Evolutionary conservation across 1,140 invertebrate species (phyloP).

Genomic region (Panonychus citri): DNA sequence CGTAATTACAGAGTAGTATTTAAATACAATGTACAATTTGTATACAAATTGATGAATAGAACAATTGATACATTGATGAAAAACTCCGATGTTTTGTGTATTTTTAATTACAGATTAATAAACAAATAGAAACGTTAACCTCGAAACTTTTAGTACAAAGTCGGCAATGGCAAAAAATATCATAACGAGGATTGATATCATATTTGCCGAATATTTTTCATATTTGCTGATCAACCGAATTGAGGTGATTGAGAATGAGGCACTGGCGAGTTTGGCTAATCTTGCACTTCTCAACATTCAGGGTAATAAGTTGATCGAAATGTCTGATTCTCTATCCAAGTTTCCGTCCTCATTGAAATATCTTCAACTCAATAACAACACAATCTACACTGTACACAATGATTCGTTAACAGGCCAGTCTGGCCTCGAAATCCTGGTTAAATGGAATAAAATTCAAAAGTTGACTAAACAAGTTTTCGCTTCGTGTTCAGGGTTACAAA

Average conservation of each 20-base stretch:
- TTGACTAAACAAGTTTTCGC: constrained; percentile 44
- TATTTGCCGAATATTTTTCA: constrained; percentile 44
- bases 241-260: constrained; percentile 49
- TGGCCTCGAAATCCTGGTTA: constrained; percentile 57
- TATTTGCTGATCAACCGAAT: constrained; percentile 67
- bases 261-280: constrained; percentile 49
- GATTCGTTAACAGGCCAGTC: constrained; percentile 49
- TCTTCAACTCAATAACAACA: constrained; percentile 61
- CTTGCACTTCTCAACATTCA: constrained; percentile 72
- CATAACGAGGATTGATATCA: too few species aligned
- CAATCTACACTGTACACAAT: constrained; percentile 45
- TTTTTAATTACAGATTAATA: constrained; percentile 41
- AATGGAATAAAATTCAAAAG: constrained; percentile 52
- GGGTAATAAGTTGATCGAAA: constrained; percentile 43
- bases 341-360: constrained; percentile 45
- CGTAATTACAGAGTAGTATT: too few species aligned
- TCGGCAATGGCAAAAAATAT: constrained; percentile 51
- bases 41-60: too few species aligned
- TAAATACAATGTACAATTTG: too few species aligned
- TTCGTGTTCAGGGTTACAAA: constrained; percentile 44
- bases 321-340: constrained; percentile 49
- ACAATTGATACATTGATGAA: too few species aligned
- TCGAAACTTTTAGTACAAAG: constrained; percentile 48
- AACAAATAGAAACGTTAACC: constrained; percentile 58
- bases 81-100: constrained; percentile 51